Base-by-base conservation (phyloP, 2,797 vertebrate species). In the Pempheris klunzingeri region DNA sequence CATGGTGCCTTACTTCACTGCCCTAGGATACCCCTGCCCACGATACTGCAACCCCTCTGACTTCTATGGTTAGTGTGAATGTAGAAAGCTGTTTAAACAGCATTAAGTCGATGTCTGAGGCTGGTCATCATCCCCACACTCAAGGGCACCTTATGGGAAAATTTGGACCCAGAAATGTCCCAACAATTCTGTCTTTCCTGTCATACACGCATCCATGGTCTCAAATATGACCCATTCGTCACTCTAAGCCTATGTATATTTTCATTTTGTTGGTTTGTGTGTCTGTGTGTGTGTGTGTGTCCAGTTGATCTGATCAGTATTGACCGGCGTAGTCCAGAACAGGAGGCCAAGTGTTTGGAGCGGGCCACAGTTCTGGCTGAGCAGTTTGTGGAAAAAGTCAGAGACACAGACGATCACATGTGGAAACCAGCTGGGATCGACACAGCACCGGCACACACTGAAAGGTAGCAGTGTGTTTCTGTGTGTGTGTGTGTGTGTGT, bases 21-120 rank as follows among this genome's bases (percentile, higher is more conserved):
- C 93, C 12, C 87, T 96, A 4, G 97, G 97, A 28, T 84, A 98
- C 84, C 97, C 97, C 26, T 99, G 98, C 84, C 97, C 98, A 3
- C 95, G 91, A 64, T 98, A 97, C 93, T 98, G 97, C 93, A 99
- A 99, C 91, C 98, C 98, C 18, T 98, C 97, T 0, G 98, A 99
- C 91, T 99, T 96, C 93, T 99, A 99, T 0, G 97, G 98, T 99
- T 80, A 92, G 95, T 91, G 32, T 63, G 18, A 58, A n/a, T 72
- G 44, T 34, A 14, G 18, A 55, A 22, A 54, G 13, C 7, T 41
- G 24, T 24, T 7, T 20, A 41, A 22, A 26, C 17, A 20, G 8
- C 6, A 32, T 39, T 13, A 10, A 30, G 28, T 57, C 5, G 20
- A 12, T 18, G 14, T 44, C 13, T 59, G 10, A 41, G 22, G 24